Evolutionary conservation across 1,140 invertebrate genomes (phyloP), one percentile per base, ranked within the genome.

Genomic region (Aphis gossypii): DNA sequence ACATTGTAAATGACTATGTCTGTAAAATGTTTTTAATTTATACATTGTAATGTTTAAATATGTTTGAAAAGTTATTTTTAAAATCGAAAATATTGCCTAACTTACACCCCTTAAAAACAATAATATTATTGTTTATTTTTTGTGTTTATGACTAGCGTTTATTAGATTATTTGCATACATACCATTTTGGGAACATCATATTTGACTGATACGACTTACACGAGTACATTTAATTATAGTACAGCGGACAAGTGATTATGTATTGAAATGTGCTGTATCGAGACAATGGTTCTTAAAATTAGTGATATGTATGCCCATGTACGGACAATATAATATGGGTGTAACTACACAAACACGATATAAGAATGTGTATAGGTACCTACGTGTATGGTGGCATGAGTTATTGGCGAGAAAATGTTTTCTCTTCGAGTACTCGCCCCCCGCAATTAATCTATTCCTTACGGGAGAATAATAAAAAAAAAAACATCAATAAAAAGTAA

Each of bases 401-500:
- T 89, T 89, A 89, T 89, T 89, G 30, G 48, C 20, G 48, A 89
- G 35, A 56, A 56, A 11, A 56, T 23, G 35, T 89, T 25, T 84
- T 41, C 23, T 41, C 23, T 25, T 30, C 14, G 14, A 41, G 30
- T 23, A 14, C 21, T 89, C 51, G n/a, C 23, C 35, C 21, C 21
- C 51, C 11, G 2, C 88, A 89, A 56, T 89, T 89, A 89, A 89
- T 89, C 35, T 89, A 38, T 25, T 25, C 88, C 23, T 38, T 25
- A 46, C 6, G 14, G 84, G 44, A 46, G 44, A 86, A 35, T 54
- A 35, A 41, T 2, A 41, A 35, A 88, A 35, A 54, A 89, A 41
- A 89, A 89, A 56, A 89, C 88, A 56, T 54, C 44, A 56, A 89
- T 89, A 89, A 89, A 89, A 89, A 89, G 88, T 89, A 89, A 89